phyloP scores from a whole-genome alignment of 2,113 vertebrate genomes.

The Pygoscelis antarcticus region DNA sequence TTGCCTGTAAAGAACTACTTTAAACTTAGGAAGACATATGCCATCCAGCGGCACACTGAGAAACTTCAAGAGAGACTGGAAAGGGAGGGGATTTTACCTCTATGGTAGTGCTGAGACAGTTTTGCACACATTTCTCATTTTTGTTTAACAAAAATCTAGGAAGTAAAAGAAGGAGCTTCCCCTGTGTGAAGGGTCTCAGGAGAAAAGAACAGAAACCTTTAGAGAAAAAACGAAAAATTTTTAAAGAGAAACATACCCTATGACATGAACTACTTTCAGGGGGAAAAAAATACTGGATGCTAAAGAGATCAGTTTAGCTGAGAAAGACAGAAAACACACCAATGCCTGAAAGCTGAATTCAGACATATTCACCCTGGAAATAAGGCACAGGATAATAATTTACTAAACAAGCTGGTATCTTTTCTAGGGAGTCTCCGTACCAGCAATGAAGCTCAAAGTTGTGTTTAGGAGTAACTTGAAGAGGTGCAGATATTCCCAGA shows the following conservation, averaged over 20 bases:
- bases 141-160: not conserved
- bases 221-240: not conserved
- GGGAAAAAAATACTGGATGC: not conserved
- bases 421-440: not conserved
- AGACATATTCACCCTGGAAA: not conserved
- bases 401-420: not conserved
- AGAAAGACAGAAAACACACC: not conserved
- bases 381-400: not conserved
- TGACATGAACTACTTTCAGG: not conserved
- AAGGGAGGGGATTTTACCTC: not conserved
- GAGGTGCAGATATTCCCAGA: not conserved
- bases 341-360: not conserved
- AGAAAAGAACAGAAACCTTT: not conserved
- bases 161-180: not conserved
- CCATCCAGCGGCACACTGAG: slow-evolving; percentile 41
- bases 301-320: not conserved
- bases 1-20: not conserved
- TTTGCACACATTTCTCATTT: not conserved
- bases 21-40: not conserved
- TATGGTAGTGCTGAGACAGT: not conserved
- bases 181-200: not conserved
- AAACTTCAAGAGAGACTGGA: not conserved
- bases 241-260: not conserved
- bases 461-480: not conserved
- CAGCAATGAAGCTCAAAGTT: not conserved